A percentile compares a stretch with the other conserved stretches of the same genome.
phyloP scores from a whole-genome alignment of 2,113 vertebrate genomes.

The Gyps fulvus region DNA sequence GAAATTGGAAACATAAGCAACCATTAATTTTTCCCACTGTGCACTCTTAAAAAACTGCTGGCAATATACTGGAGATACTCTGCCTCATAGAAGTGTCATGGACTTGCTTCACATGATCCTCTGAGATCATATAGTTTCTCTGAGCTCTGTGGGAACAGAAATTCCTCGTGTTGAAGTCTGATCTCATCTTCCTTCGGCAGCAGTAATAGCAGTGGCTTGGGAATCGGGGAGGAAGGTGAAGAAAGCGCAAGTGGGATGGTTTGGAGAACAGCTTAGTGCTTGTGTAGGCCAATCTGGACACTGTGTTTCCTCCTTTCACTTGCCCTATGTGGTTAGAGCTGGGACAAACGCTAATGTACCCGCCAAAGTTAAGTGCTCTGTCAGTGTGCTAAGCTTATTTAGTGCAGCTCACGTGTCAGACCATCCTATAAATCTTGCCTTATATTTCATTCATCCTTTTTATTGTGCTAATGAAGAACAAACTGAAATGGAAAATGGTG shows the following conservation, averaged over 20 bases:
- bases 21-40: constrained; percentile 66
- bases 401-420: neutral
- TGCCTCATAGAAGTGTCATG: constrained; percentile 65
- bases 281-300: neutral
- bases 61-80: constrained; percentile 31
- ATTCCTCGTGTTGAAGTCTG: constrained; percentile 19
- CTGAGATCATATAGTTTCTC: constrained; percentile 69
- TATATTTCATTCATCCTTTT: neutral
- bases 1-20: constrained; percentile 62
- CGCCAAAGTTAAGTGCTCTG: neutral
- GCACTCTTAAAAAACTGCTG: constrained; percentile 44
- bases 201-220: constrained; percentile 37
- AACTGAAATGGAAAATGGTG: neutral
- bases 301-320: neutral
- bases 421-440: neutral
- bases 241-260: neutral
- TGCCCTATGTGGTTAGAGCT: neutral
- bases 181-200: constrained; percentile 27
- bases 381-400: neutral
- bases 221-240: neutral
- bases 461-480: neutral
- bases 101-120: constrained; percentile 62
- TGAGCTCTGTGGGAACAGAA: constrained; percentile 68
- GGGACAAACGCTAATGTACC: neutral
- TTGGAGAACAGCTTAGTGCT: neutral